Base-by-base conservation (phyloP, 1,140 invertebrate species). In the Melipona quadrifasciata region DNA sequence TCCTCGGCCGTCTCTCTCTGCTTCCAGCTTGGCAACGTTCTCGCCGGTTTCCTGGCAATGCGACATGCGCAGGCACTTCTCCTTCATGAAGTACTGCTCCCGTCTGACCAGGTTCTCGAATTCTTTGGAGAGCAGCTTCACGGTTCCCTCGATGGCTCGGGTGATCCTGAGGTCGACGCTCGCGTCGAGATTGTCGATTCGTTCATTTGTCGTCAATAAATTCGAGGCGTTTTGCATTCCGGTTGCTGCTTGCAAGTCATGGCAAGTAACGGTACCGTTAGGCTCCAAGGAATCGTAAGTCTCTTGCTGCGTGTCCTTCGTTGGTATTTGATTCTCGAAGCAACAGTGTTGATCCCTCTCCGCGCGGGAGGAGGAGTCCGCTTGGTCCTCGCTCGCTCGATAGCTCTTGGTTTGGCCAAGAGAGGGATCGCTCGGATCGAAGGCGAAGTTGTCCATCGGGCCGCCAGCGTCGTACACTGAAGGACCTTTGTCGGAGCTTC, bases 121-220 rank as follows among this genome's bases (percentile, higher is more conserved):
- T 58, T 94, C 94, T 39, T 93, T 93, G 0, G 94, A 94, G 0
- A 94, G 85, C 51, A 94, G 34, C 79, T 94, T 94, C 0, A 94
- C 94, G 1, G 94, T 94, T 5, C 94, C 94, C 61, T 94, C 93
- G 70, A 94, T 94, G 1, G 93, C 94, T 16, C 92, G 74, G 1
- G 90, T 93, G 81, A 94, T 94, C 47, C 93, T 90, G 0, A 93
- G 85, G 55, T 94, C 92, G 17, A 94, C 90, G 53, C 87, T 93
- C 0, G 76, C 79, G 61, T 91, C 89, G 21, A 87, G 53, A 61
- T 89, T 84, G 51, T 79, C 85, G 31, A 90, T 80, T 8, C 73
- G 55, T 31, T 85, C 77, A 24, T 89, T 83, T 5, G 80, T 74
- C 3, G 81, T 73, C 5, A 68, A 53, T 0, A 87, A 39, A 67